phyloP scores from a whole-genome alignment of 2,113 vertebrate species.

The Artemisiospiza belli region DNA sequence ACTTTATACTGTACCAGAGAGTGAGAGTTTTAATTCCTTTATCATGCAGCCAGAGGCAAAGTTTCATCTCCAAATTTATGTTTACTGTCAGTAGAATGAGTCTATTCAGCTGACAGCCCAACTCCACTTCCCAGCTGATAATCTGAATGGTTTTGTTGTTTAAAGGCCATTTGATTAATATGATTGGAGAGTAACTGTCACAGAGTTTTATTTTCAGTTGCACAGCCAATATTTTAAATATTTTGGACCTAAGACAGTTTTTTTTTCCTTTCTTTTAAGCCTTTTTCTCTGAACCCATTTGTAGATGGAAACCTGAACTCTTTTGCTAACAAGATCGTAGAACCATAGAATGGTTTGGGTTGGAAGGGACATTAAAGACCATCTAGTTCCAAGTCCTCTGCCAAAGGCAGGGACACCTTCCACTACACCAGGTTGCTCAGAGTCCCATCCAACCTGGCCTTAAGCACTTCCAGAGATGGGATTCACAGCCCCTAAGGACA shows the following conservation, averaged over 20 bases:
- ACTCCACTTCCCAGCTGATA: background rate
- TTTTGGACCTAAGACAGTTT: background rate
- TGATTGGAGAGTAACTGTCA: background rate
- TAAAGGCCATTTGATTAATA: background rate
- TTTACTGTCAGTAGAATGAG: background rate
- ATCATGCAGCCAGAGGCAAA: background rate
- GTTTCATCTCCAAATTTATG: background rate
- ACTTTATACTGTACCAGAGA: background rate
- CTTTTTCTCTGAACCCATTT: background rate
- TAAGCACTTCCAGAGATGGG: background rate
- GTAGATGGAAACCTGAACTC: background rate
- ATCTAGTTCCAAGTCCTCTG: background rate
- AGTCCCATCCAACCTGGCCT: background rate
- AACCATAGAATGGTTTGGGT: background rate
- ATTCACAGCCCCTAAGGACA: background rate
- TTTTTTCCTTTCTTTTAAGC: background rate
- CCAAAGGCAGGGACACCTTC: background rate
- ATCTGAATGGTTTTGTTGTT: background rate
- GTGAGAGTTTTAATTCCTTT: background rate
- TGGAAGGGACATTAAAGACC: background rate
- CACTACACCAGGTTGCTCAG: accelerated
- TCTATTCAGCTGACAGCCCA: conserved; percentile 12
- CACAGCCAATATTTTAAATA: background rate
- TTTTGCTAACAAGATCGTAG: background rate
- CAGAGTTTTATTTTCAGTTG: background rate